These are phyloP conservation scores for Junonia oenone DNA, from an alignment of 2,888 invertebrate genomes.

Conservation along the genomic window DNA sequence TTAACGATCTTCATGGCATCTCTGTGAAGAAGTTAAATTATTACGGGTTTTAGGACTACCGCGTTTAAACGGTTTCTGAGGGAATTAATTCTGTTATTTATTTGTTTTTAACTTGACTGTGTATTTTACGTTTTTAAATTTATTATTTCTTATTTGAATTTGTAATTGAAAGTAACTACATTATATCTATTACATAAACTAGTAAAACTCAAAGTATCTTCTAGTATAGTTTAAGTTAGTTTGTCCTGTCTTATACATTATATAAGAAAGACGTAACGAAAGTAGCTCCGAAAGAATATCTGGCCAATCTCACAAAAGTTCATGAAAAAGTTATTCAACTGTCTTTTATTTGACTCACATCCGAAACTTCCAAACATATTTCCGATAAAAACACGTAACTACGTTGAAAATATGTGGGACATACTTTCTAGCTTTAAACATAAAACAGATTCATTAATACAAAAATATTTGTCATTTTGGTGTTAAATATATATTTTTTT, in stretches of 20 bases:
- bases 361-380: not conserved
- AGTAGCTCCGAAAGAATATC: not conserved
- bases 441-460: too few relatives aligned
- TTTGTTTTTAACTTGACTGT: not conserved
- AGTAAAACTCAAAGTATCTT: too few relatives aligned
- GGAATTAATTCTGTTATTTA: slow-evolving; percentile 1
- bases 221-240: too few relatives aligned
- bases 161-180: not conserved
- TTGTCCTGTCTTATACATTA: too few relatives aligned
- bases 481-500: too few relatives aligned
- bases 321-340: slow-evolving; percentile 4
- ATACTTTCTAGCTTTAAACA: not conserved
- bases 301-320: slow-evolving; percentile 1
- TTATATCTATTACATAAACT: too few relatives aligned
- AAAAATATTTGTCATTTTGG: too few relatives aligned
- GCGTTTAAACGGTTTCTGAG: not conserved
- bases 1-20: not conserved
- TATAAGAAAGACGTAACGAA: not conserved
- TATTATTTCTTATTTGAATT: not conserved
- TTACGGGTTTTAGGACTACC: slow-evolving; percentile 3
- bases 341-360: slow-evolving; percentile 1
- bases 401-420: not conserved
- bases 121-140: not conserved
- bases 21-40: not conserved
- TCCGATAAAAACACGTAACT: slow-evolving; percentile 5